Conservation (phyloP, 2,888 invertebrate genomes). For the Meiosimyza platycephala region DNA sequence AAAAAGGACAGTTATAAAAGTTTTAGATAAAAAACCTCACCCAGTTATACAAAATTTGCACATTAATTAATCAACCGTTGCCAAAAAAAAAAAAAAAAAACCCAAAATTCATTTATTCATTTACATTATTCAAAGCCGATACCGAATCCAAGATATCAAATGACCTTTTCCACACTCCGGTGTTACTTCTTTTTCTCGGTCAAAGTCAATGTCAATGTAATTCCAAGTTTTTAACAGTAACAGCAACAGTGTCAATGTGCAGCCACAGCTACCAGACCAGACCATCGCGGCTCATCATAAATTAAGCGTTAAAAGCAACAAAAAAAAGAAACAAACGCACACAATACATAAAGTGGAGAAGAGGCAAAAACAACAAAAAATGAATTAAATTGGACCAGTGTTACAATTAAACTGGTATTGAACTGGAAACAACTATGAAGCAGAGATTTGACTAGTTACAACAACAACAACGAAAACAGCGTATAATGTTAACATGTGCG, state of each 20-base stretch:
- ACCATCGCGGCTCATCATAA: slow-evolving; percentile 10
- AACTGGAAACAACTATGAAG: no score
- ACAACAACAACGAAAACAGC: neutral
- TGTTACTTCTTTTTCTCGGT: slow-evolving; percentile 22
- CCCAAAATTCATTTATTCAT: no score
- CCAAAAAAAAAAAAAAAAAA: no score
- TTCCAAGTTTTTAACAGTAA: slow-evolving; percentile 7
- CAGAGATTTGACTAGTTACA: neutral
- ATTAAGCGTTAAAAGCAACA: neutral
- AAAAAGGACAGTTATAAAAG: no score
- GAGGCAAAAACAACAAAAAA: neutral
- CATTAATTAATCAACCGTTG: no score
- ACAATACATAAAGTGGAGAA: neutral
- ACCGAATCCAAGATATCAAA: neutral
- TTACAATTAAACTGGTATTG: slow-evolving; percentile 7
- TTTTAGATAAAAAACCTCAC: no score
- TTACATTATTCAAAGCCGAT: no score
- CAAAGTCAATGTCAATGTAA: slow-evolving; percentile 30
- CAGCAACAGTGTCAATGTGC: neutral
- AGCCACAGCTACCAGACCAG: neutral
- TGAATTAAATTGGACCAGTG: neutral
- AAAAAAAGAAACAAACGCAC: neutral
- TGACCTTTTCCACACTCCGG: slow-evolving; percentile 14
- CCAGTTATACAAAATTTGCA: no score
- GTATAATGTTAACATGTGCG: no score